Evolutionary conservation across 1,140 invertebrate genomes (phyloP).

Genomic region (Calycopis cecrops): DNA sequence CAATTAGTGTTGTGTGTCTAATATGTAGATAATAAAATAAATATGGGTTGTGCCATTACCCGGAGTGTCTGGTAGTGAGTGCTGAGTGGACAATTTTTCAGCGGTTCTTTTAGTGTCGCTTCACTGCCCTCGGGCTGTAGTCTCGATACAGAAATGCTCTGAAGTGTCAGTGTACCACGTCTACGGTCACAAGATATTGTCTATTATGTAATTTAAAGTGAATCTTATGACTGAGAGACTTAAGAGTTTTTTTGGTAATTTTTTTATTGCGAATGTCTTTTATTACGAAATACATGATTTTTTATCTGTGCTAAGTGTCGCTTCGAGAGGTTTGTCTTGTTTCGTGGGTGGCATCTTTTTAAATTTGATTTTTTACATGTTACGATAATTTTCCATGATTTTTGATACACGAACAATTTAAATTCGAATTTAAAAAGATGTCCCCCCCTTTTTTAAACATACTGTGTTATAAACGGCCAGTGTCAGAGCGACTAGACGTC

Average conservation of each 20-base stretch:
- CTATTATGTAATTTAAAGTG: constrained; percentile 20
- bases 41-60: constrained; percentile 55
- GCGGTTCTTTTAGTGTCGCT: too few species aligned
- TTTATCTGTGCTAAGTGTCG: constrained; percentile 15
- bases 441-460: constrained; percentile 10
- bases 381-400: neutral
- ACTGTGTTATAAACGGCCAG: constrained; percentile 20
- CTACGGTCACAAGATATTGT: constrained; percentile 23
- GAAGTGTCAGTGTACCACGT: neutral
- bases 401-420: constrained; percentile 13
- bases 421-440: constrained; percentile 10
- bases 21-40: constrained; percentile 52
- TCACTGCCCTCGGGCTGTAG: neutral
- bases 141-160: neutral
- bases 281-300: constrained; percentile 1
- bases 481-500: constrained; percentile 17
- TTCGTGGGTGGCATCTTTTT: constrained; percentile 18
- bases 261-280: constrained; percentile 13
- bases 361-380: constrained; percentile 12
- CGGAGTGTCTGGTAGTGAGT: constrained; percentile 24
- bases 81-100: constrained; percentile 8
- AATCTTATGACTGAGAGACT: constrained; percentile 27
- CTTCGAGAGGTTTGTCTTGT: constrained; percentile 11
- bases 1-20: constrained; percentile 63
- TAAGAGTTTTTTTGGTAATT: constrained; percentile 14